Conservation (phyloP, 2,113 vertebrate species). For the Forbesichthys agassizii region DNA sequence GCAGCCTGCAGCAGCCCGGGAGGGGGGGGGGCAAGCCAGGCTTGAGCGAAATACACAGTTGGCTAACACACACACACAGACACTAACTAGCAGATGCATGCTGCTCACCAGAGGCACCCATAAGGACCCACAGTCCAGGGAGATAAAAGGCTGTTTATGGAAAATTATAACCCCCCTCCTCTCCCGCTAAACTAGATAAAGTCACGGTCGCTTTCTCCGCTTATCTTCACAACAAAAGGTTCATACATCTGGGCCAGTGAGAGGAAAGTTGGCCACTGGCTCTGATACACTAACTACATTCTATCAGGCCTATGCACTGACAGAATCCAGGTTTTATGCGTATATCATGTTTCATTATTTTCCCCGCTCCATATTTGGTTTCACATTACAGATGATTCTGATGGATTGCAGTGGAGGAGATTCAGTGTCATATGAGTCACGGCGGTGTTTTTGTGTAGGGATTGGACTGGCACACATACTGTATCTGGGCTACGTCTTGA, state of each 20-base stretch:
- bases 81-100: conserved; percentile 33
- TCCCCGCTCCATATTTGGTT: not conserved
- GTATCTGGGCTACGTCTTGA: not conserved
- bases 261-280: not conserved
- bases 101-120: conserved; percentile 44
- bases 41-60: conserved; percentile 29
- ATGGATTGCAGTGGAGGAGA: conserved; percentile 21
- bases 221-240: conserved; percentile 24
- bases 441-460: conserved; percentile 3
- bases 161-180: conserved; percentile 33
- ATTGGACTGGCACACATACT: conserved; percentile 10
- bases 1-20: conserved; percentile 21
- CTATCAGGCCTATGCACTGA: not conserved
- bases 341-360: not conserved
- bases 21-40: conserved; percentile 42
- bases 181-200: conserved; percentile 29
- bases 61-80: conserved; percentile 24
- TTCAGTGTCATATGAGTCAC: conserved; percentile 17
- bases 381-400: conserved; percentile 10
- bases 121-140: conserved; percentile 32
- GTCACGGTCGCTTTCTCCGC: conserved; percentile 34
- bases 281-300: not conserved
- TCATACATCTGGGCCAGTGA: conserved; percentile 3
- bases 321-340: not conserved
- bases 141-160: conserved; percentile 62